These are phyloP conservation scores for Muntiacus reevesi DNA, from an alignment of 2,113 vertebrate species.

Conservation along the genomic window DNA sequence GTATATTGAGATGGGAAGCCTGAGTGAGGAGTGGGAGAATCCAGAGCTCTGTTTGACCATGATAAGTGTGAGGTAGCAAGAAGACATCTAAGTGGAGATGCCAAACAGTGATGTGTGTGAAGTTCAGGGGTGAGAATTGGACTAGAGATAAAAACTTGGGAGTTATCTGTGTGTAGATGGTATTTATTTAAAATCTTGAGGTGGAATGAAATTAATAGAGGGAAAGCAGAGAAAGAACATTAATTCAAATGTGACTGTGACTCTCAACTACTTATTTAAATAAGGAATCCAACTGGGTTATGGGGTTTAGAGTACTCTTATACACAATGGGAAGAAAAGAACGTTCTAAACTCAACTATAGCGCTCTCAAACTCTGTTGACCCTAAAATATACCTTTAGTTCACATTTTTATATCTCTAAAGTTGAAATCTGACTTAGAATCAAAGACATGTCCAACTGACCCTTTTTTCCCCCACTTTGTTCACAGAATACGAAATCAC, in stretches of 20 bases:
- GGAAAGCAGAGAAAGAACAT: not conserved
- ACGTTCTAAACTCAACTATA: not conserved
- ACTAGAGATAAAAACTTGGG: not conserved
- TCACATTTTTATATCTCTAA: not conserved
- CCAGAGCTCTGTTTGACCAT: not conserved
- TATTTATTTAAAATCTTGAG: not conserved
- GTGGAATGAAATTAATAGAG: not conserved
- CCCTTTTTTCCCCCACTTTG: not conserved
- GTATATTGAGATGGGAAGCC: not conserved
- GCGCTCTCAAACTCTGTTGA: not conserved
- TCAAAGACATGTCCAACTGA: not conserved
- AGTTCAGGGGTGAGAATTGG: not conserved
- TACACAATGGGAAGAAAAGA: not conserved
- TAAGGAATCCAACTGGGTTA: not conserved
- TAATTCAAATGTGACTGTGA: not conserved
- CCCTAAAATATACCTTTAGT: not conserved
- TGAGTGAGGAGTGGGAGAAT: not conserved
- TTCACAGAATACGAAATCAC: not conserved
- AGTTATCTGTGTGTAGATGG: not conserved
- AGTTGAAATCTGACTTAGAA: conserved; percentile 1
- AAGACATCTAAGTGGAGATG: not conserved
- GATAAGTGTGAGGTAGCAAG: not conserved
- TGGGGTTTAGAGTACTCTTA: not conserved
- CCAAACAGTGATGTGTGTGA: not conserved
- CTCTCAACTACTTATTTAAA: not conserved